A percentile compares a stretch with the other conserved stretches of the same genome.
Conservation (phyloP, 2,113 vertebrate species). For the Sinocyclocheilus rhinocerous region DNA sequence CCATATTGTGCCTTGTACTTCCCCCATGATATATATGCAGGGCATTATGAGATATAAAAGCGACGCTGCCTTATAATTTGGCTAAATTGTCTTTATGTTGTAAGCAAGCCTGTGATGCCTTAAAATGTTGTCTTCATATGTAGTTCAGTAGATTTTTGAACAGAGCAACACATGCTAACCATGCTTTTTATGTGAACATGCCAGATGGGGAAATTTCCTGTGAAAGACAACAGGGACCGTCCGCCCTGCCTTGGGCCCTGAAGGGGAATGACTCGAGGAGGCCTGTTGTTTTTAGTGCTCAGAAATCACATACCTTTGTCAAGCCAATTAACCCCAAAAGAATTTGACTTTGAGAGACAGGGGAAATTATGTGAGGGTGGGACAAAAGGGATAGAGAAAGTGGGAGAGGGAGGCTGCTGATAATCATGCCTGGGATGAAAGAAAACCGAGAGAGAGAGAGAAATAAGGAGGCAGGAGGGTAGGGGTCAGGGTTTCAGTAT, state of each 20-base stretch:
- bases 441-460: slow-evolving; percentile 58
- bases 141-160: background rate
- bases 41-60: too few relatives aligned
- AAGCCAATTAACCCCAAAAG: slow-evolving; percentile 67
- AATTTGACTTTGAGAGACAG: slow-evolving; percentile 59
- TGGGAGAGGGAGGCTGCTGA: slow-evolving; percentile 46
- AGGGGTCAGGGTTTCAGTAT: slow-evolving; percentile 43
- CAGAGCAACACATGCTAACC: slow-evolving; percentile 41
- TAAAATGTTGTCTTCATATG: background rate
- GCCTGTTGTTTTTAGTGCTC: slow-evolving; percentile 63
- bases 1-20: too few relatives aligned
- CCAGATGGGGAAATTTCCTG: slow-evolving; percentile 78
- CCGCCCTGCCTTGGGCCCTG: slow-evolving; percentile 30
- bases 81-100: background rate
- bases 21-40: too few relatives aligned
- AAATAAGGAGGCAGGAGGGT: slow-evolving; percentile 55
- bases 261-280: slow-evolving; percentile 50
- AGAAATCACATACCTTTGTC: slow-evolving; percentile 61
- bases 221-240: slow-evolving; percentile 58
- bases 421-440: slow-evolving; percentile 69
- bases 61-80: background rate
- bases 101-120: background rate
- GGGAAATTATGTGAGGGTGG: slow-evolving; percentile 14
- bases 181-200: slow-evolving; percentile 47
- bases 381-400: slow-evolving; percentile 47